These are phyloP conservation scores for Flabesymbios commensalis DNA, from an alignment of 2,888 invertebrate species.

Conservation along the genomic window DNA sequence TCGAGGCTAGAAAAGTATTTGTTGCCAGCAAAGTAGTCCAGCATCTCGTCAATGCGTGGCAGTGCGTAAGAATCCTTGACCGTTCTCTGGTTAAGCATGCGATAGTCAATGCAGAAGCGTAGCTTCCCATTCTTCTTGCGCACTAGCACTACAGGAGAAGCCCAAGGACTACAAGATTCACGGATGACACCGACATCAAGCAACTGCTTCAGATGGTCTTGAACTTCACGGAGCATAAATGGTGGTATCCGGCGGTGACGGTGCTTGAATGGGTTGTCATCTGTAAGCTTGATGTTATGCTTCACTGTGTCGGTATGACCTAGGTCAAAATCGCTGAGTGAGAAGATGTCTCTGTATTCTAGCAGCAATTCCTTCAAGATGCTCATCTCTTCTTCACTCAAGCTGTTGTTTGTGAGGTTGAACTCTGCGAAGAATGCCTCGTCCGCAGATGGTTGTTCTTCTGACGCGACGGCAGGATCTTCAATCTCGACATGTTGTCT, in stretches of 20 bases:
- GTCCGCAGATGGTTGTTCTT: no score
- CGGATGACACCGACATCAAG: not conserved
- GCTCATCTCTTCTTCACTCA: not conserved
- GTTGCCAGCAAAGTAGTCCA: slow-evolving; percentile 31
- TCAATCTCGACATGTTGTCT: no score
- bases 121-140: slow-evolving; percentile 12
- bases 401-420: no score
- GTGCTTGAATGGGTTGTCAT: not conserved
- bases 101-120: slow-evolving; percentile 27
- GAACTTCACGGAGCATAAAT: not conserved
- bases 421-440: no score
- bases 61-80: slow-evolving; percentile 27
- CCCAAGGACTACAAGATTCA: not conserved
- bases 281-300: not conserved
- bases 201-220: not conserved
- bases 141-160: not conserved
- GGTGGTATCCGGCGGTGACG: slow-evolving; percentile 1
- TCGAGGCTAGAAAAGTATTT: slow-evolving; percentile 33
- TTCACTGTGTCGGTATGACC: not conserved
- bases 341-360: not conserved
- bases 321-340: not conserved
- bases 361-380: not conserved
- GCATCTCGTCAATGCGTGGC: slow-evolving; percentile 20
- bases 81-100: slow-evolving; percentile 25
- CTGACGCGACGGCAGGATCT: no score